phyloP scores from a whole-genome alignment of 2,888 invertebrate species.

The Apodemia mormo region DNA sequence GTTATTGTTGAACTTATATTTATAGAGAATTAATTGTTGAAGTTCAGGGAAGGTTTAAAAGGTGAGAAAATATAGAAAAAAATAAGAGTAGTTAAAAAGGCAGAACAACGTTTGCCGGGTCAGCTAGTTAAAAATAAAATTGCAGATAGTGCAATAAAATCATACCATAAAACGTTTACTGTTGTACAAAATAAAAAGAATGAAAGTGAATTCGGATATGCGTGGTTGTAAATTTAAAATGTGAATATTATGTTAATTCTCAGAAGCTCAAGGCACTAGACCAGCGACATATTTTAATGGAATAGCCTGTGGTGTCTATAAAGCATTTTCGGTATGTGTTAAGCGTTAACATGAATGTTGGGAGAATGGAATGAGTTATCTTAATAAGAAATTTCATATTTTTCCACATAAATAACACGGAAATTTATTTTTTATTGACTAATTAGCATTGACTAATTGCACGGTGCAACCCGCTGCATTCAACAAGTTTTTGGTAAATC shows the following conservation, averaged over 20 bases:
- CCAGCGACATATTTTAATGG: neutral
- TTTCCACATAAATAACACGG: neutral
- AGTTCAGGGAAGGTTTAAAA: too few relatives aligned
- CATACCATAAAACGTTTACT: neutral
- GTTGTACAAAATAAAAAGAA: neutral
- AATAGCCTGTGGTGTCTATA: neutral
- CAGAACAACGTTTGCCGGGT: too few relatives aligned
- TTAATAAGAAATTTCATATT: neutral
- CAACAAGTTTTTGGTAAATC: too few relatives aligned
- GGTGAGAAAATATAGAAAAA: too few relatives aligned
- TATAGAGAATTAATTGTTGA: too few relatives aligned
- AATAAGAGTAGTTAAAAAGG: too few relatives aligned
- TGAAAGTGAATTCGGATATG: neutral
- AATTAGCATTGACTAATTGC: too few relatives aligned
- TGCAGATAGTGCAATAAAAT: too few relatives aligned
- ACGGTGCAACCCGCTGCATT: too few relatives aligned
- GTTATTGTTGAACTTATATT: too few relatives aligned
- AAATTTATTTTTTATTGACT: too few relatives aligned
- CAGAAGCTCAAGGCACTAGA: neutral
- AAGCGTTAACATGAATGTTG: constrained; percentile 3
- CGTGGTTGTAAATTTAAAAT: neutral
- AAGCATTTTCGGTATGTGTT: constrained; percentile 10
- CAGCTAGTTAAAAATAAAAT: too few relatives aligned
- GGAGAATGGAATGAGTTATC: neutral
- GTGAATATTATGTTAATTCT: constrained; percentile 1